These are phyloP conservation scores for Synergus itoensis DNA, from an alignment of 2,888 invertebrate genomes.

Conservation along the genomic window DNA sequence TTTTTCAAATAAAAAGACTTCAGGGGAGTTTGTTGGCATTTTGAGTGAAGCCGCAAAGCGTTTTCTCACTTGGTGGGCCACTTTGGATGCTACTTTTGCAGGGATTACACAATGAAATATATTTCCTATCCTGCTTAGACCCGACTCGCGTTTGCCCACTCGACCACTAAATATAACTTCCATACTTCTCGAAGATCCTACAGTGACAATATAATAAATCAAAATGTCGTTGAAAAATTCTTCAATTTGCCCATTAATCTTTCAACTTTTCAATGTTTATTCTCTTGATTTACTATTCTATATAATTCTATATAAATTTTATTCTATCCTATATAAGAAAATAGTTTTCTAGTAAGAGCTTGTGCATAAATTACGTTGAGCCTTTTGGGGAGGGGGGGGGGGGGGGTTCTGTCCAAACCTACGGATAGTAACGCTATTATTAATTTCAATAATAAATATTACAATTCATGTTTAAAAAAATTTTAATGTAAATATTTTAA, in stretches of 20 bases:
- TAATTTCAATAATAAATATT: too few species aligned
- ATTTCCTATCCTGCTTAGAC: slow-evolving; percentile 62
- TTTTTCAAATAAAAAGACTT: neutral
- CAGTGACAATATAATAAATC: slow-evolving; percentile 65
- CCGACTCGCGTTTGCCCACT: slow-evolving; percentile 54
- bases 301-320: too few species aligned
- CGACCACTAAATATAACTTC: slow-evolving; percentile 71
- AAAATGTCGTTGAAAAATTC: slow-evolving; percentile 60
- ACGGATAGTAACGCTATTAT: too few species aligned
- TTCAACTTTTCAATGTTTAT: neutral
- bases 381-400: too few species aligned
- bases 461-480: too few species aligned
- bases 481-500: too few species aligned
- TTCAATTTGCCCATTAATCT: slow-evolving; percentile 58
- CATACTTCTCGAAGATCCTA: slow-evolving; percentile 59
- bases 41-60: slow-evolving; percentile 41
- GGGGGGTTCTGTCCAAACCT: too few species aligned
- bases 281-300: too few species aligned
- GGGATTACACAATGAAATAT: slow-evolving; percentile 77
- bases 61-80: slow-evolving; percentile 54
- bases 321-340: neutral
- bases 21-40: slow-evolving; percentile 27
- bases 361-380: too few species aligned
- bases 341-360: neutral
- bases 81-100: slow-evolving; percentile 52